Percentiles rank a stretch among this genome's conserved stretches.
These are phyloP conservation scores for Oreochromis tanganicae DNA, from an alignment of 2,113 vertebrate genomes.

Conservation along the genomic window DNA sequence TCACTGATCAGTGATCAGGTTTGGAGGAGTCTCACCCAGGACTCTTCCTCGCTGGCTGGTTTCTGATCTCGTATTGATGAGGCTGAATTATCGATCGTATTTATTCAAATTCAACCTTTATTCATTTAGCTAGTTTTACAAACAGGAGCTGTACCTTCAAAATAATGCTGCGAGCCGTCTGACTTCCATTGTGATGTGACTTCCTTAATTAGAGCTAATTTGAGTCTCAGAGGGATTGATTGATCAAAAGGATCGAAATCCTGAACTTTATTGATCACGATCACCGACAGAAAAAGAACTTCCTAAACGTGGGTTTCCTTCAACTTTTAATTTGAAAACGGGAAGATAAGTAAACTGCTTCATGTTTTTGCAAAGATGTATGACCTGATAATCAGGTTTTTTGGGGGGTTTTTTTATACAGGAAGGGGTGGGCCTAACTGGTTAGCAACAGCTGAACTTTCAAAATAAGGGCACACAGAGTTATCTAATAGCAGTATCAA, in stretches of 20 bases:
- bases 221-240: neutral
- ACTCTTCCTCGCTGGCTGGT: neutral
- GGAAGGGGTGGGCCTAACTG: neutral
- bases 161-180: neutral
- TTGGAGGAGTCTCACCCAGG: constrained; percentile 7
- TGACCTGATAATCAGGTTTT: neutral
- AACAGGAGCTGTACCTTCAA: neutral
- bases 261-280: neutral
- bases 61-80: neutral
- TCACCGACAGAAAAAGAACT: neutral
- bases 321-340: neutral
- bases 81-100: neutral
- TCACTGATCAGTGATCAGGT: neutral
- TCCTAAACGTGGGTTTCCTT: neutral
- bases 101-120: neutral
- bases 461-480: neutral
- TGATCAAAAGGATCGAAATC: neutral
- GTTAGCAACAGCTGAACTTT: neutral
- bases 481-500: neutral
- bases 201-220: neutral
- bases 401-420: neutral
- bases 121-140: neutral
- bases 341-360: neutral
- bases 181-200: neutral
- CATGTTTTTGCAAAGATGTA: neutral